Percentiles rank a stretch among this genome's conserved stretches.
Evolutionary conservation across 2,888 invertebrate genomes (phyloP).

Genomic region (Hypsopygia costalis): DNA sequence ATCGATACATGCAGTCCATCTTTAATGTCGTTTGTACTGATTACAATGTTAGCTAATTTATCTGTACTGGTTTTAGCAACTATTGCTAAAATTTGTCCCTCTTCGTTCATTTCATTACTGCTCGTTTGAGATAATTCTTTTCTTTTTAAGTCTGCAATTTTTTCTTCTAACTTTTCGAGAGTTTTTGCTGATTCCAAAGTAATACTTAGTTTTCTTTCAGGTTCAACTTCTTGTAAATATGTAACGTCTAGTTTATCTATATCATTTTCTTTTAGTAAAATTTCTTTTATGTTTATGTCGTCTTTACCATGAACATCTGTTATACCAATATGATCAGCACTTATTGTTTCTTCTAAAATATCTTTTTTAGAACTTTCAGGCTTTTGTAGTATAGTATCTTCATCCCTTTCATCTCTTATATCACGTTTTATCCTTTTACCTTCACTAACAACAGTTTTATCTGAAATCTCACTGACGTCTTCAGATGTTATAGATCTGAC

Average conservation of each 20-base stretch:
- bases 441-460: constrained; percentile 67
- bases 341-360: neutral
- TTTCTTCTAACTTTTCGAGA: constrained; percentile 69
- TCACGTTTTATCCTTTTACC: constrained; percentile 50
- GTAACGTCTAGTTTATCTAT: neutral
- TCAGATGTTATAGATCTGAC: constrained; percentile 68
- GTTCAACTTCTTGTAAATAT: constrained; percentile 1
- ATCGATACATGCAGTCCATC: constrained; percentile 5
- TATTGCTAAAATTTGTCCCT: constrained; percentile 19
- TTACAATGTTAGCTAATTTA: constrained; percentile 3
- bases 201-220: constrained; percentile 39
- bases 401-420: constrained; percentile 24
- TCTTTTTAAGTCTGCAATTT: constrained; percentile 57
- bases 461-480: constrained; percentile 70
- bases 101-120: constrained; percentile 10
- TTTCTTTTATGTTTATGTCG: neutral
- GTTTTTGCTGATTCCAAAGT: constrained; percentile 65
- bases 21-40: neutral
- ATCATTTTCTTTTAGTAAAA: neutral
- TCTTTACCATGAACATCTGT: neutral
- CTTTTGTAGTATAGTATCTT: constrained; percentile 3
- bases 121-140: constrained; percentile 30
- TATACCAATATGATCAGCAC: neutral
- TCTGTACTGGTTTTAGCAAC: constrained; percentile 20
- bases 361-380: neutral